Conservation (phyloP, 2,888 invertebrate species). For the Hydroisotoma schaefferi region DNA sequence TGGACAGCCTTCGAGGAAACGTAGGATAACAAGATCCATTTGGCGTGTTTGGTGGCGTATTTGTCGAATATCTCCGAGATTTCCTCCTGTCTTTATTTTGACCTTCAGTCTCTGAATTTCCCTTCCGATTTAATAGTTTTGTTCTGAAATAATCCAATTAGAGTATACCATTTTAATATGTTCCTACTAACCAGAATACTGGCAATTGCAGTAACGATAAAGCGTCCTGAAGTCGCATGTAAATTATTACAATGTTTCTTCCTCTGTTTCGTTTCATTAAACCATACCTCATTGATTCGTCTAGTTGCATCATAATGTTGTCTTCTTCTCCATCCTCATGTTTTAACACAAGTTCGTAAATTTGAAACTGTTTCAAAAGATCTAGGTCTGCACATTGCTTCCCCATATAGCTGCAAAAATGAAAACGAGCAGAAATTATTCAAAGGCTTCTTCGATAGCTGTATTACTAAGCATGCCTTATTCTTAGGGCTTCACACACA, state of each 20-base stretch:
- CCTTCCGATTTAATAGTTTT: constrained; percentile 67
- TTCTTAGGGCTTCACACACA: no score
- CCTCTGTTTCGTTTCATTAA: constrained; percentile 9
- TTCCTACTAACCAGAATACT: no score
- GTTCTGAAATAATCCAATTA: constrained; percentile 57
- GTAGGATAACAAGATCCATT: constrained; percentile 38
- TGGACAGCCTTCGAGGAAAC: constrained; percentile 47
- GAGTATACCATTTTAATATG: no score
- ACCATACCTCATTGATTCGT: constrained; percentile 58
- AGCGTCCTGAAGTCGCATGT: not conserved
- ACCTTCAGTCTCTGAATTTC: constrained; percentile 38
- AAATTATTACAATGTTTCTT: not conserved
- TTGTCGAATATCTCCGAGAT: constrained; percentile 68
- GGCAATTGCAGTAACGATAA: not conserved
- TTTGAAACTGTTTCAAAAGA: constrained; percentile 86
- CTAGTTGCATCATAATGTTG: constrained; percentile 61
- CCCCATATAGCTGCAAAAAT: constrained; percentile 72
- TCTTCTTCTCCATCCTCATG: constrained; percentile 78
- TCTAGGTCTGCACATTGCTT: constrained; percentile 90
- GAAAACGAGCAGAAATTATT: constrained; percentile 2
- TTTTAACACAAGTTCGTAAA: constrained; percentile 88
- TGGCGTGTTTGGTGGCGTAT: constrained; percentile 56
- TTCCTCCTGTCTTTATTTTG: constrained; percentile 64
- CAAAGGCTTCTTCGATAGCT: no score
- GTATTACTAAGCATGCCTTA: no score